These are phyloP conservation scores for Metopolophium dirhodum DNA, from an alignment of 1,140 invertebrate genomes.

Conservation along the genomic window DNA sequence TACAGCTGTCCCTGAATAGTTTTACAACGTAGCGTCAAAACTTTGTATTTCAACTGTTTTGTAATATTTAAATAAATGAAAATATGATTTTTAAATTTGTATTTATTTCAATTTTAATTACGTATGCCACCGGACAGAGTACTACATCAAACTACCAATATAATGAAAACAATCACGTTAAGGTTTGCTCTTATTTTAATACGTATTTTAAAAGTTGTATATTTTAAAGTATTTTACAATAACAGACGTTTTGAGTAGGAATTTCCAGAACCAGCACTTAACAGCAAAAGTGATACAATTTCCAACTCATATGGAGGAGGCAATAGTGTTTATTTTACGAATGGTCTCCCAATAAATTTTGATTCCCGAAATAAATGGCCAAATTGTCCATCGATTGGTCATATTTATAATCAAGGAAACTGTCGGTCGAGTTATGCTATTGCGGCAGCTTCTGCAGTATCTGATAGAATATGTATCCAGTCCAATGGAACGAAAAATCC, in stretches of 20 bases:
- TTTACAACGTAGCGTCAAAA: not conserved
- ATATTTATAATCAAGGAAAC: constrained; percentile 78
- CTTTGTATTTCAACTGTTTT: not conserved
- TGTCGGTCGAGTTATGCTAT: constrained; percentile 62
- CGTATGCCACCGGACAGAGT: not conserved
- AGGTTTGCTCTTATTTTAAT: not conserved
- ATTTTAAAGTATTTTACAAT: not conserved
- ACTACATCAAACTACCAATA: not conserved
- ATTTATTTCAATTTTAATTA: not conserved
- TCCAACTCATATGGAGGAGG: not conserved
- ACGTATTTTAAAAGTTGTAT: not conserved
- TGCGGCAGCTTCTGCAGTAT: constrained; percentile 66
- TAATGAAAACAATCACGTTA: not conserved
- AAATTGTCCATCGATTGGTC: constrained; percentile 78
- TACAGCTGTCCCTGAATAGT: not conserved
- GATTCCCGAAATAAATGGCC: constrained; percentile 82
- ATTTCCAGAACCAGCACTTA: not conserved
- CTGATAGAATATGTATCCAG: constrained; percentile 74
- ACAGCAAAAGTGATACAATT: not conserved
- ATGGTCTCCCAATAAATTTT: constrained; percentile 65
- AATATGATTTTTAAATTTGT: not conserved
- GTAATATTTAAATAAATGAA: not conserved
- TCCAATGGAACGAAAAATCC: constrained; percentile 66
- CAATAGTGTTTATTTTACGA: not conserved
- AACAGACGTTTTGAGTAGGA: not conserved